phyloP scores from a whole-genome alignment of 2,797 vertebrate species.

The Cygnus olor region DNA sequence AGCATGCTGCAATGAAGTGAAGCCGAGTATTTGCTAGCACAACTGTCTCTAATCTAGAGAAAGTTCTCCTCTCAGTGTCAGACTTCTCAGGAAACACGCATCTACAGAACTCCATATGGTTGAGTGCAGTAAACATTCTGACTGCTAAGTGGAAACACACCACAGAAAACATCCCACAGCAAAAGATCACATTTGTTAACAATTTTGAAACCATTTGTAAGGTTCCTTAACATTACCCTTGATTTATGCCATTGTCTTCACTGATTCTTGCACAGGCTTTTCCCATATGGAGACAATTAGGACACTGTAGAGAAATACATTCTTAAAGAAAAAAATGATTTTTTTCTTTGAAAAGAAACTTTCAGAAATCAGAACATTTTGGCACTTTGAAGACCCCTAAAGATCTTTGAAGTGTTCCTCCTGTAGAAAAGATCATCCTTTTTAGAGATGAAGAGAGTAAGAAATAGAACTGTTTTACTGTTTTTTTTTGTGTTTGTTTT shows the following conservation, averaged over 20 bases:
- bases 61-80: neutral
- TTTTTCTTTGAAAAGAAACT: neutral
- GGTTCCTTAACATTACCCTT: neutral
- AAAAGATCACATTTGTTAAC: neutral
- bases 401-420: neutral
- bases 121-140: neutral
- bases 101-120: neutral
- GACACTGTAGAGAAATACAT: neutral
- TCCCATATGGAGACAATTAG: neutral
- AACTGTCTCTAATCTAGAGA: neutral
- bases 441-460: neutral
- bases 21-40: neutral
- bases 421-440: neutral
- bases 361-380: neutral
- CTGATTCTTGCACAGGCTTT: neutral
- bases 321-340: neutral
- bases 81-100: neutral
- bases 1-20: neutral
- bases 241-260: slow-evolving; percentile 11
- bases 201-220: neutral
- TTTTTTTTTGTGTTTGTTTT: neutral
- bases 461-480: neutral
- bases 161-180: neutral
- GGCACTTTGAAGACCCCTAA: neutral
- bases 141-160: neutral